A percentile compares a stretch with the other conserved stretches of the same genome.
Conservation (phyloP, 2,797 vertebrate genomes). For the Huso huso region DNA sequence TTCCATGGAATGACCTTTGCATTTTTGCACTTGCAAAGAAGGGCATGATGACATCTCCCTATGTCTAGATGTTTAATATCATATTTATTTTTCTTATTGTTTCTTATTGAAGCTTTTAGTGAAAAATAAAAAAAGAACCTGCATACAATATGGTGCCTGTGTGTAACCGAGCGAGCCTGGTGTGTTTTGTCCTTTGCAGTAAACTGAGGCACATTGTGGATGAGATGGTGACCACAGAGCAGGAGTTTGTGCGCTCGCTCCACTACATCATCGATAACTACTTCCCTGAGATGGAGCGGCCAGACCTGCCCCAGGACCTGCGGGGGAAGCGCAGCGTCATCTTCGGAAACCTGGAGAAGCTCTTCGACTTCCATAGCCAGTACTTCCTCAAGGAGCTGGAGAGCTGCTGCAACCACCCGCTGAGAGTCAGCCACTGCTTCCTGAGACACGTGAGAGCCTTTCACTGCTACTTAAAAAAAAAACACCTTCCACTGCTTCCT, state of each 20-base stretch:
- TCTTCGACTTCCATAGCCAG: conserved; percentile 85
- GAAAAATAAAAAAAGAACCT: too few species aligned
- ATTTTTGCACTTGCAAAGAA: too few species aligned
- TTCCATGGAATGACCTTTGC: too few species aligned
- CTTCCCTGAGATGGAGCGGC: conserved; percentile 86
- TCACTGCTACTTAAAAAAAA: too few species aligned
- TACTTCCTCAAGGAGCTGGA: conserved; percentile 90
- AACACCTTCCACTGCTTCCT: too few species aligned
- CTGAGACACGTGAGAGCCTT: conserved; percentile 73
- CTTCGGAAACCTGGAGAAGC: conserved; percentile 91
- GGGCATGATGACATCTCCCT: too few species aligned
- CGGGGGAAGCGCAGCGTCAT: conserved; percentile 79
- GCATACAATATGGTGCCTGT: too few species aligned
- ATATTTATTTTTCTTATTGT: too few species aligned
- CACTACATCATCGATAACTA: conserved; percentile 82
- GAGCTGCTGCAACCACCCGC: conserved; percentile 81
- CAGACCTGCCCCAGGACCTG: conserved; percentile 84
- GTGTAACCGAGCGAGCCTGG: too few species aligned
- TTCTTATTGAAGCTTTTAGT: too few species aligned
- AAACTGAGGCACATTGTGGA: conserved; percentile 82
- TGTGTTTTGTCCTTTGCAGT: conserved; percentile 36
- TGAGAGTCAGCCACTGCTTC: conserved; percentile 85
- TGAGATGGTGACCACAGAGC: conserved; percentile 89
- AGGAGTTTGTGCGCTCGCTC: conserved; percentile 83
- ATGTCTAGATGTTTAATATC: too few species aligned